Evolutionary conservation across 2,113 vertebrate species (phyloP).

Genomic region (Melospiza melodia): DNA sequence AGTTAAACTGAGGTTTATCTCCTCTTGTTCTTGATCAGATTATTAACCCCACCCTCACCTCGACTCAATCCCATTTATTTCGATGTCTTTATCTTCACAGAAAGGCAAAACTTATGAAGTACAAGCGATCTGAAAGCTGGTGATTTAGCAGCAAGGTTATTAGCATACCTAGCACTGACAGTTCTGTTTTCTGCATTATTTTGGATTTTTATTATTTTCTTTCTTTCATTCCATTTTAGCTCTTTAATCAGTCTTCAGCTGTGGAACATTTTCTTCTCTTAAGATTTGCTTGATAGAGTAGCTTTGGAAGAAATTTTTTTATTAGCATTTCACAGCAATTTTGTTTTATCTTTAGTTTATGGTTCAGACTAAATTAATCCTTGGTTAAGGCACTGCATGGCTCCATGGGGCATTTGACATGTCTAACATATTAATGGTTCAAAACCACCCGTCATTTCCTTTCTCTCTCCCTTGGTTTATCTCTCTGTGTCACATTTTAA

Average conservation of each 20-base stretch:
- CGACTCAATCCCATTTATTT: not conserved
- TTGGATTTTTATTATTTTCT: not conserved
- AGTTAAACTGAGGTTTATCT: not conserved
- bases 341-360: conserved; percentile 41
- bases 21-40: not conserved
- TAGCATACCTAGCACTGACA: not conserved
- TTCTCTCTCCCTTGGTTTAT: not conserved
- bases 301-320: not conserved
- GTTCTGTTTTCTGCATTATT: not conserved
- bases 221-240: not conserved
- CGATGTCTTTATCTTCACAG: not conserved
- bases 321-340: conserved; percentile 44
- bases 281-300: conserved; percentile 29
- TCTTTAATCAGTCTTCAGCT: not conserved
- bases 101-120: not conserved
- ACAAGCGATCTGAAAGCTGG: not conserved
- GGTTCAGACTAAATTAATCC: conserved; percentile 28
- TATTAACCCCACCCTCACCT: not conserved
- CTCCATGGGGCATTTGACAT: conserved; percentile 2
- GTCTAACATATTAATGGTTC: not conserved
- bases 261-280: not conserved
- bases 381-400: conserved; percentile 9
- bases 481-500: not conserved
- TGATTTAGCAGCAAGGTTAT: not conserved
- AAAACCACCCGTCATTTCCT: not conserved